Evolutionary conservation across 2,797 vertebrate genomes (phyloP).

Genomic region (Poecilia picta): DNA sequence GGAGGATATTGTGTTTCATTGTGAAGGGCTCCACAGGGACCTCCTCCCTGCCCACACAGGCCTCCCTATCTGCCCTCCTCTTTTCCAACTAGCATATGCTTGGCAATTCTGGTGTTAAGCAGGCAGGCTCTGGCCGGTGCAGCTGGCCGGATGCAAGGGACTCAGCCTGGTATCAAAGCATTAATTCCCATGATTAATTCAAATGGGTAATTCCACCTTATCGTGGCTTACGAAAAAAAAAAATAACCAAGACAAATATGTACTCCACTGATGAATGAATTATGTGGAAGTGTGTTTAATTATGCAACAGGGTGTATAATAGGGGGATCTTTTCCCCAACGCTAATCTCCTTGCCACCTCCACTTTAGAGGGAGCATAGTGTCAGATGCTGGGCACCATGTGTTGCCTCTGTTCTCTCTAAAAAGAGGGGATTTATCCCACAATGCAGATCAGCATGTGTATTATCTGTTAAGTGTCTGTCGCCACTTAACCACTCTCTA

Average conservation of each 20-base stretch:
- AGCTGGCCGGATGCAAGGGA: constrained; percentile 85
- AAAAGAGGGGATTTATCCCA: constrained; percentile 63
- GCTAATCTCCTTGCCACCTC: constrained; percentile 75
- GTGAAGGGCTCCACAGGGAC: constrained; percentile 85
- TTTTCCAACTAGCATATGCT: constrained; percentile 91
- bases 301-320: constrained; percentile 80
- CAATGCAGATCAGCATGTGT: constrained; percentile 33
- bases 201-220: constrained; percentile 83
- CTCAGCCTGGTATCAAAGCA: constrained; percentile 76
- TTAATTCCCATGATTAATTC: constrained; percentile 88
- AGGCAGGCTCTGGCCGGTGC: constrained; percentile 78
- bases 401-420: constrained; percentile 65
- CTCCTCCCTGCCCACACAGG: constrained; percentile 76
- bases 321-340: constrained; percentile 63
- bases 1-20: constrained; percentile 89
- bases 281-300: constrained; percentile 78
- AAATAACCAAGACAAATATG: constrained; percentile 87
- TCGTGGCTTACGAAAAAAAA: constrained; percentile 61
- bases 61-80: constrained; percentile 73
- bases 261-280: constrained; percentile 81
- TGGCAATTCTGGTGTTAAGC: constrained; percentile 84
- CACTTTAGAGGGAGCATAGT: constrained; percentile 65
- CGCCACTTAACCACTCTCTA: constrained; percentile 39
- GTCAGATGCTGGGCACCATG: constrained; percentile 72
- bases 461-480: constrained; percentile 39